Conservation (phyloP, 2,113 vertebrate genomes). For the Parotia lawesii region DNA sequence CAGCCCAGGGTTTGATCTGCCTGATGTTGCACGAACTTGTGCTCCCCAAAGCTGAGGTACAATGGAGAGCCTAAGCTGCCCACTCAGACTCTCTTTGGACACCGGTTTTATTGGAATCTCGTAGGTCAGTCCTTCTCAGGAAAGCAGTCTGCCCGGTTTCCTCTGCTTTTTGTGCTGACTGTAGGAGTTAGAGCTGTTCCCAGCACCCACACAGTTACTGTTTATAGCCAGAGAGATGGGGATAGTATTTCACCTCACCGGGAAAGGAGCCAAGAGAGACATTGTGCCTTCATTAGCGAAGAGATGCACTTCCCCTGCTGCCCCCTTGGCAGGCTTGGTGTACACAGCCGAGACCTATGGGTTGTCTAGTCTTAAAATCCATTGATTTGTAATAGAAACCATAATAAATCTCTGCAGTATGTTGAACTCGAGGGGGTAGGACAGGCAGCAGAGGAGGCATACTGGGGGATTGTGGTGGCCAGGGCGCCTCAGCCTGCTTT, state of each 20-base stretch:
- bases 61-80: neutral
- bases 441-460: neutral
- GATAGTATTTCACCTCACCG: neutral
- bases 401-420: neutral
- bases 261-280: neutral
- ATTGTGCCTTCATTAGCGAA: neutral
- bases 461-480: fast-evolving
- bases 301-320: neutral
- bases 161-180: conserved; percentile 4
- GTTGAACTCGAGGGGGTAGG: neutral
- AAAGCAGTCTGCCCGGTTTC: neutral
- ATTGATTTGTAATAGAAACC: neutral
- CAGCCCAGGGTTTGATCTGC: neutral
- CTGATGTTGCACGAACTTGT: neutral
- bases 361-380: neutral
- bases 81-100: neutral
- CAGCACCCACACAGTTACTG: neutral
- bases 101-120: neutral
- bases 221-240: neutral
- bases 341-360: fast-evolving
- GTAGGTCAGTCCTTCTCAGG: neutral
- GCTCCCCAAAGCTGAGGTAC: neutral
- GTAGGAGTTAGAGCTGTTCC: neutral
- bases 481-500: neutral
- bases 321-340: neutral